Evolutionary conservation across 2,797 vertebrate genomes (phyloP), one percentile per base, ranked within the genome.

Genomic region (Atherinosoma microstoma): DNA sequence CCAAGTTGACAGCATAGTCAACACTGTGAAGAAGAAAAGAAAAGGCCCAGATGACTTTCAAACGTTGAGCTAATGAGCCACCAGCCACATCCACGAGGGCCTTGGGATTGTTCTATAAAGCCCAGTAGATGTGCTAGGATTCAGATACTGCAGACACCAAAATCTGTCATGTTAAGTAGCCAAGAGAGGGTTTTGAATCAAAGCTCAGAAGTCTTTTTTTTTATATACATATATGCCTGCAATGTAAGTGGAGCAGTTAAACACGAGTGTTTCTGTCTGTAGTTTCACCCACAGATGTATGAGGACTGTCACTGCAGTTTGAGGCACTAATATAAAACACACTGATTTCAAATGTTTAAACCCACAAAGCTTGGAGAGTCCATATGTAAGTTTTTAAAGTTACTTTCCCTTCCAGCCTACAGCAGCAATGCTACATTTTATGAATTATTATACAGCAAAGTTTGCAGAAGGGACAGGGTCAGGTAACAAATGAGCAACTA

Each of bases 51-150:
- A 36, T 67, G 71, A 67, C 82, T 86, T 89, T 84, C 64, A 82
- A 82, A 80, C 73, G 64, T 45, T 76, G 75, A 78, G 71, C 67
- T 85, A 90, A 90, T 88, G 84, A 89, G 83, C 82, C 70, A 71
- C 76, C 73, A 85, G 80, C 79, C 63, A 45, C 79, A 80, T 82
- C 76, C 54, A 2, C 42, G 69, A 76, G 64, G 77, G 73, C 64
- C 76, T 59, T 64, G 78, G 82, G 85, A 78, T 68, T 83, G 84
- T 83, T 58, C n/a, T 63, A 67, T 65, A 70, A 87, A 81, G 71
- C 51, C 56, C 67, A 56, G 24, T 42, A 71, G 63, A 67, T 67
- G 64, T 70, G 76, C 61, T 67, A 64, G 78, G 70, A 85, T 76
- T 75, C 47, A 63, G 73, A 86, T 74, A 45, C 30, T 68, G 77